A percentile compares a stretch with the other conserved stretches of the same genome.
Evolutionary conservation across 2,888 invertebrate species (phyloP).

Genomic region (Nomada ruficornis): DNA sequence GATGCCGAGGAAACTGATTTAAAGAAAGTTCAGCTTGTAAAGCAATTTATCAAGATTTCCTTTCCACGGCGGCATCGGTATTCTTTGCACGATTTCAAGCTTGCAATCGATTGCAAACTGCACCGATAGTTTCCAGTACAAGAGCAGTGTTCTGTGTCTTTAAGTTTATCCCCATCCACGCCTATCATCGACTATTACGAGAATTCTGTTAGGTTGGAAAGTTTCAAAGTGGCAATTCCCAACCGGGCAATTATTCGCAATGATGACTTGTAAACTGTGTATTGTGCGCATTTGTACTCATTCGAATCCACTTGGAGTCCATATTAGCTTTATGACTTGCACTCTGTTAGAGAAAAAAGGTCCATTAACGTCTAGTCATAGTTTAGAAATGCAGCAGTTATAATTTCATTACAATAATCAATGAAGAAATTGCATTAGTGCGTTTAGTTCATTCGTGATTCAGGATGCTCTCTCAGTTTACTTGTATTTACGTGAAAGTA

Average conservation of each 20-base stretch:
- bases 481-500: no score
- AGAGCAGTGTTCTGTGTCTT: conserved; percentile 50
- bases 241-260: conserved; percentile 74
- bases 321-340: no score
- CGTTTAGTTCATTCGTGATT: no score
- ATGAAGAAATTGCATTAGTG: no score
- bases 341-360: no score
- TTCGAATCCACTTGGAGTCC: background rate
- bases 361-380: no score
- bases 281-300: background rate
- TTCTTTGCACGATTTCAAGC: conserved; percentile 67
- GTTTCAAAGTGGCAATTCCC: conserved; percentile 76
- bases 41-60: conserved; percentile 59
- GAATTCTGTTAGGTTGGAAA: conserved; percentile 74
- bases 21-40: conserved; percentile 54
- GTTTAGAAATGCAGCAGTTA: no score
- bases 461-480: no score
- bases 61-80: conserved; percentile 44
- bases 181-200: conserved; percentile 69
- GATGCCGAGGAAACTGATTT: conserved; percentile 21
- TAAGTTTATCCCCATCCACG: conserved; percentile 36
- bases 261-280: conserved; percentile 56
- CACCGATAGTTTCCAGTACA: conserved; percentile 56
- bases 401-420: no score
- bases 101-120: conserved; percentile 53